Base-by-base conservation (phyloP, 1,140 invertebrate species). In the Atopsyche davidsoni region DNA sequence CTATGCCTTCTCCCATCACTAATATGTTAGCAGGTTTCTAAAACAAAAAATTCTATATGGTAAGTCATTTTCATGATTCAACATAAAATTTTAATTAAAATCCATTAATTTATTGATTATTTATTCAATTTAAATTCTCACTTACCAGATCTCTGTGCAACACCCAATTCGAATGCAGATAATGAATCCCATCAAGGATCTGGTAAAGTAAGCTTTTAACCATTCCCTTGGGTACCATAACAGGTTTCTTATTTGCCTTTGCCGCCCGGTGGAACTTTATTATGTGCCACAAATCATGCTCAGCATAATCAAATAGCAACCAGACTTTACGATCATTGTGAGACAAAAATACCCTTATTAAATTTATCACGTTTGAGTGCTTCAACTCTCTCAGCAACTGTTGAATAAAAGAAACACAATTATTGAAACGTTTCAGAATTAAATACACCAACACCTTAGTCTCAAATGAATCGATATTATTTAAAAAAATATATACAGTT, bases 261-360 rank as follows among this genome's bases (percentile, higher is more conserved):
- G 96, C 95, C 46, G 94, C 92, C 67, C 97, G 78, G 69, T 99
- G 96, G 70, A 94, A 99, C 74, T 99, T 99, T 38, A 99, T 99
- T 24, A 99, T 99, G 69, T 99, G 97, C 96, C 97, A 99, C 18
- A 99, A 70, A 79, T 99, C 97, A 79, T 99, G 96, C 75, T 99
- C 97, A 3, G 96, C 95, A 77, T 96, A 99, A 67, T 99, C 96
- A 77, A 99, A 97, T 21, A 99, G 72, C 17, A 99, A 74, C 87
- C 95, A 99, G 2, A 98, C 95, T 80, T 97, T 98, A 39, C 96
- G 79, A 66, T 98, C 96, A 64, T 85, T 89, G 65, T 98, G 93
- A 1, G 96, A 98, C 7, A 99, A 78, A 67, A 99, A 99, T 0
- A 99, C 96, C 59, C 93, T 78, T 61, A 98, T 96, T 22, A 99